phyloP scores from a whole-genome alignment of 2,888 invertebrate species.

The Germaria angustata region DNA sequence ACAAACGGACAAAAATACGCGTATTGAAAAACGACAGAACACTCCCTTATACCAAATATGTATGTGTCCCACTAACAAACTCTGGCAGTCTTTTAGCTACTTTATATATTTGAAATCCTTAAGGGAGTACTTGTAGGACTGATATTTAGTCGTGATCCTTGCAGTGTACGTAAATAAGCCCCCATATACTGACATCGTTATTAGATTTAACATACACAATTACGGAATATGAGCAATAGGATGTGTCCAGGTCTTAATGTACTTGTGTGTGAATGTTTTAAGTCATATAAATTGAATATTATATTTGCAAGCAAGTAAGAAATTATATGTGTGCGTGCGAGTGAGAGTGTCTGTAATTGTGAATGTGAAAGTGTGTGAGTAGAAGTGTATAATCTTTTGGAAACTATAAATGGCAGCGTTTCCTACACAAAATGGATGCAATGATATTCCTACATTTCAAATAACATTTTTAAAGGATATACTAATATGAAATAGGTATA shows the following conservation, averaged over 20 bases:
- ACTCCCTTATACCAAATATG: no score
- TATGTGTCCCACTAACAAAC: no score
- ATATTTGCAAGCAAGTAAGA: not conserved
- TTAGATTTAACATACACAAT: constrained; percentile 4
- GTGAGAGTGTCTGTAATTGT: no score
- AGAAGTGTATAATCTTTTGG: constrained; percentile 15
- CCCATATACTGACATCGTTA: not conserved
- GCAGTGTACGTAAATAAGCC: not conserved
- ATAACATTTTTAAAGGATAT: constrained; percentile 42
- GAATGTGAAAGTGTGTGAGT: no score
- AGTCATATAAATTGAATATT: constrained; percentile 32
- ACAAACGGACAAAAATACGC: no score
- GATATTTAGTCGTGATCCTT: not conserved
- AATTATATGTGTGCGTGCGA: not conserved
- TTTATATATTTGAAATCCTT: no score
- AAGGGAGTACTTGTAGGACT: no score
- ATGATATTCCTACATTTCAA: constrained; percentile 38
- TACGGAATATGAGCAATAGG: not conserved
- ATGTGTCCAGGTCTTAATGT: not conserved
- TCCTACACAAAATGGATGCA: constrained; percentile 46
- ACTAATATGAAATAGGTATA: constrained; percentile 24
- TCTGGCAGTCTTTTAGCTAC: no score
- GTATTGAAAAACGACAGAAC: no score
- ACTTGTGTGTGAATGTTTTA: not conserved
- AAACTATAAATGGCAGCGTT: constrained; percentile 43